These are phyloP conservation scores for Orthosia gothica DNA, from an alignment of 2,888 invertebrate genomes.

Conservation along the genomic window DNA sequence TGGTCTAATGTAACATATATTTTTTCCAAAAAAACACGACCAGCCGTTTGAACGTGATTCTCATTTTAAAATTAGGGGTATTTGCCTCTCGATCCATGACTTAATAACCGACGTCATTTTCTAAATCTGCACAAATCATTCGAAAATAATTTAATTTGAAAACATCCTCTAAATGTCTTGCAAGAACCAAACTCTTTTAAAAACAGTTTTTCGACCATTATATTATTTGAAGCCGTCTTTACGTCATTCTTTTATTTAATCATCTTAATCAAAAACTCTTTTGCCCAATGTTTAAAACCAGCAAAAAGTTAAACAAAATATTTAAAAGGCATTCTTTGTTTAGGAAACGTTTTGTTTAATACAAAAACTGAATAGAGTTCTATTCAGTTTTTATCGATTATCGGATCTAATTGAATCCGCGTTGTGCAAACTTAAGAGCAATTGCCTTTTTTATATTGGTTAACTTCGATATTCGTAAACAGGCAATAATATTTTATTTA, in stretches of 20 bases:
- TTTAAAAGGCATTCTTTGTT: constrained; percentile 30
- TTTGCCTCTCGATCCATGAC: no score
- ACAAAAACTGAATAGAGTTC: constrained; percentile 50
- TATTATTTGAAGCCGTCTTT: no score
- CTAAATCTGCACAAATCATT: not conserved
- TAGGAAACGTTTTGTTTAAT: constrained; percentile 17
- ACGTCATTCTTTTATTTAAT: no score
- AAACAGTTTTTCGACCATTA: not conserved
- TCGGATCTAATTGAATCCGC: constrained; percentile 41
- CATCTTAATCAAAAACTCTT: no score
- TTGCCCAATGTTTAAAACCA: no score
- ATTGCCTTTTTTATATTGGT: constrained; percentile 16
- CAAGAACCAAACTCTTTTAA: not conserved
- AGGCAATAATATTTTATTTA: not conserved
- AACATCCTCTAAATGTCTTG: not conserved
- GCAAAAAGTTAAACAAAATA: constrained; percentile 8
- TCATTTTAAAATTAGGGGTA: no score
- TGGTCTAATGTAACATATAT: no score
- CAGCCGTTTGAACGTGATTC: no score
- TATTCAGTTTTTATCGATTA: constrained; percentile 30
- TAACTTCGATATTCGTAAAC: constrained; percentile 1
- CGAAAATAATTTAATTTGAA: not conserved
- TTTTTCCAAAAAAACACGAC: no score
- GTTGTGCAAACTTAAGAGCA: constrained; percentile 35
- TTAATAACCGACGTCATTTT: no score